Base-by-base conservation (phyloP, 2,888 invertebrate species). In the Megaustenia siamemsis region DNA sequence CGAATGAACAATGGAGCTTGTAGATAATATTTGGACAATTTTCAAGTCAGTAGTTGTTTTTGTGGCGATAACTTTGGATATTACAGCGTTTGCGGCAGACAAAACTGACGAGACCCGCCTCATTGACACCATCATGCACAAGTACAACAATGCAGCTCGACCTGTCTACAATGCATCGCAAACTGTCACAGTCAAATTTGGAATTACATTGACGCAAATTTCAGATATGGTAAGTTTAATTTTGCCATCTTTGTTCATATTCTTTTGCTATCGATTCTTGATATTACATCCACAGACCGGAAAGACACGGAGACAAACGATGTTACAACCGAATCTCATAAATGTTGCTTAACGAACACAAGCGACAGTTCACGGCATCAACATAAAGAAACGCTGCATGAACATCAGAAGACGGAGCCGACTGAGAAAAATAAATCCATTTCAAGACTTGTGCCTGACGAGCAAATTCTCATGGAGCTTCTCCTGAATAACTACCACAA, bases 81-180 rank as follows among this genome's bases (percentile, higher is more conserved):
- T 35, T 24, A 5, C 21, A 28, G 4, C 32, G 32, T 18, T 15
- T 43, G 63, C 32, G 10, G 43, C 38, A 10, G 76, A 66, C 8
- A 76, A 82, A 63, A 66, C 93, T 24, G 94, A 94, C 87, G 94
- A 94, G 86, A 94, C 94, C 85, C 88, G 92, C 18, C 88, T 94
- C 15, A 87, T 94, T 86, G 88, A 90, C 53, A 87, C 86, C 49
- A 79, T 94, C 40, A 87, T 94, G 45, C 78, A 88, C 21, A 89
- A 92, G 45, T 94, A 94, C 83, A 93, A 93, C 85, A 90, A 93
- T 18, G 93, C 93, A 0, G 90, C 93, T 0, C 85, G 94, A 49
- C 94, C 94, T 0, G 94, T 94, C 1, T 93, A 90, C 87, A 94
- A 94, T 86, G 93, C 94, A 21, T 93, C 93, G 0, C 88, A 92